Evolutionary conservation across 2,888 invertebrate species (phyloP).

Genomic region (Drosophila hawaiiensis): DNA sequence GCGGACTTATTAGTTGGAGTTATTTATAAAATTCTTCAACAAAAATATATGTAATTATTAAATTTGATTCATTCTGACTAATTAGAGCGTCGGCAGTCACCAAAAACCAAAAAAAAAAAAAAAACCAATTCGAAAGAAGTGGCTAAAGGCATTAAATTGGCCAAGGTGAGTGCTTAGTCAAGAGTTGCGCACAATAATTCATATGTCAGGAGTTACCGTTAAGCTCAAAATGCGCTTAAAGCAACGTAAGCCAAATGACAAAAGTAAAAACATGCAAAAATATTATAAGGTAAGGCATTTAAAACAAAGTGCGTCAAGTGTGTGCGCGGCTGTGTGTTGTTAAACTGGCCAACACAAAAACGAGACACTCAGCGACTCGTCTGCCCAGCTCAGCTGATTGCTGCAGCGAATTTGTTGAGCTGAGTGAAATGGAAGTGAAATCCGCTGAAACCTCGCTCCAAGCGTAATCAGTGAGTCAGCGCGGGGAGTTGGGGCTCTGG

Average conservation of each 20-base stretch:
- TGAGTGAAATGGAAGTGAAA: constrained; percentile 63
- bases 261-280: constrained; percentile 12
- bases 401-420: constrained; percentile 56
- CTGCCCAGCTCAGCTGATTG: constrained; percentile 52
- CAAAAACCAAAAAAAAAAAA: neutral
- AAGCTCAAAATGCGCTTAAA: constrained; percentile 80
- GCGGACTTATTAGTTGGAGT: neutral
- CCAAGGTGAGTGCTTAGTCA: constrained; percentile 21
- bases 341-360: constrained; percentile 33
- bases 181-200: constrained; percentile 67
- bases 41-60: neutral
- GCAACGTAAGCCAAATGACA: constrained; percentile 38
- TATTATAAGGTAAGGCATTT: constrained; percentile 37
- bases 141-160: constrained; percentile 25
- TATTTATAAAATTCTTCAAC: neutral
- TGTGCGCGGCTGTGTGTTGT: constrained; percentile 25
- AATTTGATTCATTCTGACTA: neutral
- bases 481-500: too few species aligned
- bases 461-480: constrained; percentile 25
- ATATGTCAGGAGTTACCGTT: constrained; percentile 69
- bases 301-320: constrained; percentile 66
- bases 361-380: constrained; percentile 57
- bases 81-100: neutral
- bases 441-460: neutral
- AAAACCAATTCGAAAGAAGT: too few species aligned